A percentile compares a stretch with the other conserved stretches of the same genome.
Conservation (phyloP, 2,113 vertebrate species). For the Nesoenas mayeri region DNA sequence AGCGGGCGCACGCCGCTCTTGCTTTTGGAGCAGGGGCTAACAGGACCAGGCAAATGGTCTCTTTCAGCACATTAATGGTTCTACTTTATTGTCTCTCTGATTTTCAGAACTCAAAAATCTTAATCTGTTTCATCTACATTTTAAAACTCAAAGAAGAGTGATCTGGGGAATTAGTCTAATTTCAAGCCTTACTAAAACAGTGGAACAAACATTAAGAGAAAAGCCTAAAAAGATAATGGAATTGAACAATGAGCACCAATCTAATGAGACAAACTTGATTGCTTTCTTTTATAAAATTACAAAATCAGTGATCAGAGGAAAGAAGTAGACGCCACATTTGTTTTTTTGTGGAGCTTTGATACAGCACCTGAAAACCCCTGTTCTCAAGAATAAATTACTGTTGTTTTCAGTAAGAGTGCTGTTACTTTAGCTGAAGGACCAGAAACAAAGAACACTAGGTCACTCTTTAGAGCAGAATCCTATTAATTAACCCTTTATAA, state of each 20-base stretch:
- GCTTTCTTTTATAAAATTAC: conserved; percentile 51
- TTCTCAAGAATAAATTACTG: neutral
- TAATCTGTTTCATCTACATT: conserved; percentile 52
- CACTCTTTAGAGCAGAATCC: conserved; percentile 19
- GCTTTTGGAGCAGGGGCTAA: neutral
- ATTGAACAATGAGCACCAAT: conserved; percentile 26
- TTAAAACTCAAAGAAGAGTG: conserved; percentile 28
- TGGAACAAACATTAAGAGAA: conserved; percentile 51
- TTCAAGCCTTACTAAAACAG: conserved; percentile 56
- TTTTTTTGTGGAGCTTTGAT: neutral
- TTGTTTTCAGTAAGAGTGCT: neutral
- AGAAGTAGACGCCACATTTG: neutral
- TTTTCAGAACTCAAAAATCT: conserved; percentile 44
- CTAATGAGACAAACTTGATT: conserved; percentile 46
- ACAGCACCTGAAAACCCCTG: neutral
- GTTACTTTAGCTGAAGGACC: conserved; percentile 10
- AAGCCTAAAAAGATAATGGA: conserved; percentile 50
- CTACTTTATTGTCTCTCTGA: conserved; percentile 19
- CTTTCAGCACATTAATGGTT: neutral
- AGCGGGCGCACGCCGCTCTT: neutral
- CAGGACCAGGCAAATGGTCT: neutral
- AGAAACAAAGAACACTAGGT: conserved; percentile 41
- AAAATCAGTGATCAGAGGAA: conserved; percentile 35
- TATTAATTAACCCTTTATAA: conserved; percentile 63
- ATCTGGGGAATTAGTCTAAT: conserved; percentile 60